phyloP scores from a whole-genome alignment of 2,888 invertebrate genomes.

The Apodemia hepburni region DNA sequence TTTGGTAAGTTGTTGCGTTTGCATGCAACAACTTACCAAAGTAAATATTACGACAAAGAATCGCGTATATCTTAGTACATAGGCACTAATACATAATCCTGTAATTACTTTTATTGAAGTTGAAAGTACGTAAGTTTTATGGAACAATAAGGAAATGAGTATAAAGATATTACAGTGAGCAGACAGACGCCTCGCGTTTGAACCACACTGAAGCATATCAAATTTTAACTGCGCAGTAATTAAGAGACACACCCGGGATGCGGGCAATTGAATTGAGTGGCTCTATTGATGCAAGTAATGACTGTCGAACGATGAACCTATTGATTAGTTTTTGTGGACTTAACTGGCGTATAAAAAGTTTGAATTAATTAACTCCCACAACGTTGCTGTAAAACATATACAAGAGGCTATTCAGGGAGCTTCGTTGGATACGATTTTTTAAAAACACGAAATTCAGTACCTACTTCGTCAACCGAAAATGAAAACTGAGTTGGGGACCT shows the following conservation, averaged over 20 bases:
- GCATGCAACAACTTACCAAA: no score
- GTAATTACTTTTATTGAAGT: neutral
- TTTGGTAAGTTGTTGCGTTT: no score
- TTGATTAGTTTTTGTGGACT: slow-evolving; percentile 31
- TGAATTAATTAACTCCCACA: slow-evolving; percentile 3
- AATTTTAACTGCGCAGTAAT: slow-evolving; percentile 40
- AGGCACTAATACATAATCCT: neutral
- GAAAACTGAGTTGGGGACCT: no score
- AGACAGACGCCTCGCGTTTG: slow-evolving; percentile 16
- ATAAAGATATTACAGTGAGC: slow-evolving; percentile 4
- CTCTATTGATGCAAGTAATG: slow-evolving; percentile 45
- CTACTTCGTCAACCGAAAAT: no score
- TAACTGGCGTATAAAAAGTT: neutral
- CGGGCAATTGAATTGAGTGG: slow-evolving; percentile 56
- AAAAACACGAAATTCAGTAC: no score
- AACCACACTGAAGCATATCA: slow-evolving; percentile 19
- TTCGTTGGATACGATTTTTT: no score
- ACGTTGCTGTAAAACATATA: neutral
- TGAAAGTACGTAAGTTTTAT: neutral
- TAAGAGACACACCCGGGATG: slow-evolving; percentile 47
- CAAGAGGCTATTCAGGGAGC: neutral
- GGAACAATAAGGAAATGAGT: slow-evolving; percentile 11
- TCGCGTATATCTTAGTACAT: neutral
- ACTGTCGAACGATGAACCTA: slow-evolving; percentile 40
- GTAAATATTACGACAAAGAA: neutral